A percentile compares a stretch with the other conserved stretches of the same genome.
Conservation (phyloP, 2,888 invertebrate species). For the Boloria selene region DNA sequence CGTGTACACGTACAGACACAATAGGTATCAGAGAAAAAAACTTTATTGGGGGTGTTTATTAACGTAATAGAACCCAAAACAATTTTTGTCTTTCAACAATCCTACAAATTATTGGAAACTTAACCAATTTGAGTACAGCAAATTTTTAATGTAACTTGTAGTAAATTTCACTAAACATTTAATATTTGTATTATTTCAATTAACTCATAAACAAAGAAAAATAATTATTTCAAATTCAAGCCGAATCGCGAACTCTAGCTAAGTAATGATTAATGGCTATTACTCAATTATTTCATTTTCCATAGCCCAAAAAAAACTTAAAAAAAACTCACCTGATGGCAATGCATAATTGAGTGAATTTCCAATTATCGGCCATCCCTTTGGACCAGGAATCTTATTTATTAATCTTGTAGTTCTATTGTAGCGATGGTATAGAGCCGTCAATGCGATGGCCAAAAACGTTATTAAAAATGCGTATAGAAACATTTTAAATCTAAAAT, state of each 20-base stretch:
- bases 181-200: too few relatives aligned
- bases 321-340: constrained; percentile 21
- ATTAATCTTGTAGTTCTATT: constrained; percentile 21
- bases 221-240: too few relatives aligned
- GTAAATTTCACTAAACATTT: too few relatives aligned
- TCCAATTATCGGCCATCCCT: constrained; percentile 28
- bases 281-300: too few relatives aligned
- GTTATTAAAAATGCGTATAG: not conserved
- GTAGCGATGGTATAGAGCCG: constrained; percentile 2
- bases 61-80: not conserved
- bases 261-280: too few relatives aligned
- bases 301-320: not conserved
- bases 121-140: not conserved
- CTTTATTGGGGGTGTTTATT: too few relatives aligned
- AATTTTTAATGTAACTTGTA: too few relatives aligned
- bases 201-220: too few relatives aligned
- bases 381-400: constrained; percentile 26
- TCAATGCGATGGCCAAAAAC: not conserved
- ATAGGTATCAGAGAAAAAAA: too few relatives aligned
- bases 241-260: too few relatives aligned
- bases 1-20: too few relatives aligned
- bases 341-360: constrained; percentile 20
- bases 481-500: not conserved
- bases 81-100: not conserved
- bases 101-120: not conserved